Percentiles rank a stretch among this genome's conserved stretches.
Conservation (phyloP, 2,113 vertebrate genomes). For the Amblyopsis rosae region DNA sequence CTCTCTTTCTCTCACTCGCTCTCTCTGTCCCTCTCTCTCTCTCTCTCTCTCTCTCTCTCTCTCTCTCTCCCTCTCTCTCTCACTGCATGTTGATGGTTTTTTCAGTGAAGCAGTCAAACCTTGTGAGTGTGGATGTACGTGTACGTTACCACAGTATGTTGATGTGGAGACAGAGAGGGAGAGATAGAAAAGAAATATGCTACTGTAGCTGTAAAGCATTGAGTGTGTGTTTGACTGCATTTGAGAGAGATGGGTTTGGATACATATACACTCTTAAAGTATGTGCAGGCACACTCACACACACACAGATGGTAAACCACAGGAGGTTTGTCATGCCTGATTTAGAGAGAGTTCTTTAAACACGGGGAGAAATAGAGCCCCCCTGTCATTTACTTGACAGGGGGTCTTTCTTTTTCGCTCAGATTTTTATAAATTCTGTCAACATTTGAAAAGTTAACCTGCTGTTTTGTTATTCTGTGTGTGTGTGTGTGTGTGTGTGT, state of each 20-base stretch:
- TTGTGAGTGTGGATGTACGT: too few species aligned
- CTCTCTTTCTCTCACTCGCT: not conserved
- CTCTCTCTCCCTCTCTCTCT: not conserved
- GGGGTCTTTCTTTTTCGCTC: not conserved
- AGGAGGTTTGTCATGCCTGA: not conserved
- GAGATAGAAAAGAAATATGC: too few species aligned
- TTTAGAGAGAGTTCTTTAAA: too few species aligned
- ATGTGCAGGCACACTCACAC: not conserved
- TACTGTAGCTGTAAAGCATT: too few species aligned
- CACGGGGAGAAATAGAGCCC: too few species aligned
- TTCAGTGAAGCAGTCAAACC: not conserved
- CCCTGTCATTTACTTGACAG: not conserved
- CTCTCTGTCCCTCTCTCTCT: not conserved
- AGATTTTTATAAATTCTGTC: constrained; percentile 17
- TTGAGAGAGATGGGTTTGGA: too few species aligned
- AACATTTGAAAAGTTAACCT: not conserved
- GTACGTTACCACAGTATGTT: too few species aligned
- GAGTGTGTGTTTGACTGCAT: too few species aligned
- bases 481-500: not conserved
- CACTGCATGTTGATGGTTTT: not conserved
- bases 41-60: not conserved
- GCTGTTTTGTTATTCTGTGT: not conserved
- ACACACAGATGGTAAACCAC: too few species aligned
- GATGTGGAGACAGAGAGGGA: too few species aligned
- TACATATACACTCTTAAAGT: too few species aligned